Base-by-base conservation (phyloP, 2,888 invertebrate species). In the Pandemis heparana region DNA sequence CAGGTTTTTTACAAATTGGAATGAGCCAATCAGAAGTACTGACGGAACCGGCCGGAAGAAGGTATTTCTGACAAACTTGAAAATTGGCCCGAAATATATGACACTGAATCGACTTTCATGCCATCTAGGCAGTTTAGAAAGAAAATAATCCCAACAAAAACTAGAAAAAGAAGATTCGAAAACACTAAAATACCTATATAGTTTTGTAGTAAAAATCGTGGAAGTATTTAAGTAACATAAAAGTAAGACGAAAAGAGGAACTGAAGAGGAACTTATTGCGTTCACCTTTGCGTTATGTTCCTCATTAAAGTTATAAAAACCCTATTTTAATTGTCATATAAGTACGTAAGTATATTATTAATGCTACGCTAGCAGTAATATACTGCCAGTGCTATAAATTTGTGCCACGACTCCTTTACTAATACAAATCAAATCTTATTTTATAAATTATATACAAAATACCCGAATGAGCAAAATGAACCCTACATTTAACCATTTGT, bases 331-430 rank as follows among this genome's bases (percentile, higher is more conserved):
- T 18, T 71, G 23, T 8, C 4, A 51, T 10, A 51, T n/a, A 41
- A 32, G 23, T 43, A 51, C 46, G 10, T 56, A 51, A 38, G 10
- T 56, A 46, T 18, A 59, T 32, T 32, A 32, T 4, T 32, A 32
- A 32, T 46, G 39, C 51, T 43, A 68, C 75, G 74, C 75, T 77
- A 77, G 80, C 83, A 85, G 85, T 85, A 86, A 86, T 85, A 83
- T 86, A 86, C 85, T 84, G 82, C 78, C 74, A 77, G 72, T 76
- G 56, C 16, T 60, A 51, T 60, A 8, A 8, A n/a, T 62, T 68
- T 16, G 41, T 66, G 53, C 14, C 18, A 51, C 10, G n/a, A n/a
- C 16, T 46, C 46, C 23, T 46, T 51, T 5, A n/a, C 48, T 51
- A 7, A 60, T 60, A 39, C 39, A 60, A n/a, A 60, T 18, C 39